Percentiles rank a stretch among this genome's conserved stretches.
These are phyloP conservation scores for Aphaenogaster ashmeadi DNA, from an alignment of 1,140 invertebrate genomes.

Conservation along the genomic window DNA sequence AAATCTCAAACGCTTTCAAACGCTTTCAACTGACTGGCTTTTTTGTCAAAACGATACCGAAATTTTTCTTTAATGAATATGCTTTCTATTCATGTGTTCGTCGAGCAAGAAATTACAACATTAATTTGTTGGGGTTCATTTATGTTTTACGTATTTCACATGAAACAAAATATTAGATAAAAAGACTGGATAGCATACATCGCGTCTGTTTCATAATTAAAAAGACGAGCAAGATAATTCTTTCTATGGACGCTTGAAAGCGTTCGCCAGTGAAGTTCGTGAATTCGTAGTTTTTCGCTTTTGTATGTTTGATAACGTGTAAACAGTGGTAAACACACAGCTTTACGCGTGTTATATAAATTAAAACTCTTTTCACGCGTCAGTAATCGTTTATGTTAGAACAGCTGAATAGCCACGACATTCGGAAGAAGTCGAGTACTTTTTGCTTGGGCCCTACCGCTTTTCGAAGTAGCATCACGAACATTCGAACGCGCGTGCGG, in stretches of 20 bases:
- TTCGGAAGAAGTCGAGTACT: not conserved
- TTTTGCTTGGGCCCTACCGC: not conserved
- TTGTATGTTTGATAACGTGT: not conserved
- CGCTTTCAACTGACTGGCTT: not conserved
- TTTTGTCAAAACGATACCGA: not conserved
- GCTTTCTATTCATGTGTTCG: not conserved
- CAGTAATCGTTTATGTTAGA: not conserved
- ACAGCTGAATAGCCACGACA: not conserved
- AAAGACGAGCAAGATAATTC: not conserved
- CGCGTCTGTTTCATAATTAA: not conserved
- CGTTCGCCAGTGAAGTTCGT: not conserved
- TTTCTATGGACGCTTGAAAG: not conserved
- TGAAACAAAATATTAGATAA: not conserved
- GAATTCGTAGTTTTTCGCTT: not conserved
- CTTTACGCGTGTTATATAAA: not conserved
- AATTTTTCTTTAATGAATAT: not conserved
- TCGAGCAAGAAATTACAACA: not conserved
- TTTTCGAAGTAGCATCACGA: not conserved
- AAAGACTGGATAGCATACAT: not conserved
- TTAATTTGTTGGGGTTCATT: not conserved
- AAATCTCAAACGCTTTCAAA: not conserved
- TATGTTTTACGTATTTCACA: not conserved
- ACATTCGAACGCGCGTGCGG: conserved; percentile 33
- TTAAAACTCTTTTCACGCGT: not conserved
- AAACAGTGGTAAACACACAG: too few species aligned